Conservation (phyloP, 2,888 invertebrate species). For the Chromoteleia sp. region DNA sequence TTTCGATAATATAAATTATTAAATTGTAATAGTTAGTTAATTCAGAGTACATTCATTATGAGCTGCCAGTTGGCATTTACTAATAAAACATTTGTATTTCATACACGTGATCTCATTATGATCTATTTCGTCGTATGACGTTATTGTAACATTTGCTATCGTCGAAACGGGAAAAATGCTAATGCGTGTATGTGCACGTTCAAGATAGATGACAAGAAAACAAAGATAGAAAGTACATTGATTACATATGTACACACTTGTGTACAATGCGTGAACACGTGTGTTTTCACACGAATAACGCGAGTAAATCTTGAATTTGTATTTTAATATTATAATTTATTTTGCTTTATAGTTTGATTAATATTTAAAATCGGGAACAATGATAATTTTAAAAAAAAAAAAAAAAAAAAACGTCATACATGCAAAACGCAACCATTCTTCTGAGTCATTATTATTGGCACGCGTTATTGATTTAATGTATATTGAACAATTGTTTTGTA, state of each 20-base stretch:
- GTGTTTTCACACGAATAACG: constrained; percentile 54
- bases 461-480: constrained; percentile 48
- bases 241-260: constrained; percentile 46
- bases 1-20: no score
- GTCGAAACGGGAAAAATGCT: constrained; percentile 50
- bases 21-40: no score
- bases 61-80: no score
- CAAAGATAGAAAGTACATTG: constrained; percentile 56
- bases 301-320: constrained; percentile 38
- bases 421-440: constrained; percentile 20
- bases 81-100: no score
- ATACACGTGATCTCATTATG: constrained; percentile 66
- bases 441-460: constrained; percentile 36
- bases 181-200: constrained; percentile 35
- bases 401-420: background rate
- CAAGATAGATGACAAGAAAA: constrained; percentile 41
- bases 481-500: constrained; percentile 49
- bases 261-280: constrained; percentile 56
- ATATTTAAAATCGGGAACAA: constrained; percentile 51
- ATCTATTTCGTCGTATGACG: constrained; percentile 74
- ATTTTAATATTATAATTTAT: constrained; percentile 50
- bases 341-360: constrained; percentile 33
- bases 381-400: constrained; percentile 19
- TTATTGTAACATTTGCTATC: constrained; percentile 65
- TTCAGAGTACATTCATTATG: no score